Evolutionary conservation across 2,888 invertebrate species (phyloP).

Genomic region (Taphrorychus bicolor): DNA sequence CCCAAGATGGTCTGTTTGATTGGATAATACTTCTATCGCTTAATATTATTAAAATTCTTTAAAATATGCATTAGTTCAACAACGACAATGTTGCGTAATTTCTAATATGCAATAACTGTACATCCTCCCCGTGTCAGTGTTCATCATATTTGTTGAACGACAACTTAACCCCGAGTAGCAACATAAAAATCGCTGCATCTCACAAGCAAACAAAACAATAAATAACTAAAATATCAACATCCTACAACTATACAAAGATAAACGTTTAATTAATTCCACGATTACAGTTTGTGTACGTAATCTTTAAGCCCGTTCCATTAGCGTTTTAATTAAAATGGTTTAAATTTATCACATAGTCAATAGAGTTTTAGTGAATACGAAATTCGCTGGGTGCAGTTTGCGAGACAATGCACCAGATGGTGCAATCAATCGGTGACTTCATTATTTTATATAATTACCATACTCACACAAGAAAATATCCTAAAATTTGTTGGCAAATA

Average conservation of each 20-base stretch:
- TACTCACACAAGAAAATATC: too few relatives aligned
- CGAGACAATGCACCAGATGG: neutral
- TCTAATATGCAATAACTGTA: too few relatives aligned
- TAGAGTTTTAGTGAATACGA: neutral
- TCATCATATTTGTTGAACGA: too few relatives aligned
- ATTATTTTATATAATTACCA: too few relatives aligned
- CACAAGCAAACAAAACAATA: neutral
- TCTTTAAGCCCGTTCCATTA: neutral
- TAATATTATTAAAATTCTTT: too few relatives aligned
- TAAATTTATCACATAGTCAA: neutral
- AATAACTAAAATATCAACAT: neutral
- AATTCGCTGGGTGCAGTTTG: neutral
- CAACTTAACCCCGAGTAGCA: neutral
- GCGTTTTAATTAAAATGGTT: neutral
- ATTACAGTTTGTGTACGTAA: neutral
- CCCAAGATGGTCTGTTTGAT: too few relatives aligned
- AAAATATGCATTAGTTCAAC: too few relatives aligned
- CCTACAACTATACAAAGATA: neutral
- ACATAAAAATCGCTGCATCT: neutral
- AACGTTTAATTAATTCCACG: neutral
- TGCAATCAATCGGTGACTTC: neutral
- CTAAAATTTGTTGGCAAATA: too few relatives aligned
- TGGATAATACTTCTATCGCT: too few relatives aligned
- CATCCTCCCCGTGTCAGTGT: too few relatives aligned
- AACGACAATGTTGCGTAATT: too few relatives aligned